Evolutionary conservation across 23 tunicate species (phyloP), one percentile per base, ranked within the genome.

Genomic region (Trididemnum miniatum): DNA sequence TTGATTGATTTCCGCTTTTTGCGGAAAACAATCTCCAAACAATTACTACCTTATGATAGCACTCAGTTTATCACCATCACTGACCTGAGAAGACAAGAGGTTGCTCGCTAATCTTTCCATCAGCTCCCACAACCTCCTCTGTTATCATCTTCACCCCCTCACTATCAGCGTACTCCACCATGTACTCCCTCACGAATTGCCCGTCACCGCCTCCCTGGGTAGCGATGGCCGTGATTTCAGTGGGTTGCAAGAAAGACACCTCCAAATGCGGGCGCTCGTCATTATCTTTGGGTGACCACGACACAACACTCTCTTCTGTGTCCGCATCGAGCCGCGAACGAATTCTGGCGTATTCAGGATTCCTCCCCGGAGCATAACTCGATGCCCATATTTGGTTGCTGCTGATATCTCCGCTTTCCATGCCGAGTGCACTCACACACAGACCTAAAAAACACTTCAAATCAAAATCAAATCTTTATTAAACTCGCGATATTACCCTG

Each of bases 201-300:
- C 94, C 93, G 37, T 93, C 88, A 1, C 44, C 69, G 4, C 90
- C 87, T 28, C 90, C 97, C 72, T 91, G 97, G 20, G 97, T 91
- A 0, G 92, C 67, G 20, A 92, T 37, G 23, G 78, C 92, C 20
- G 97, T 87, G 20, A 92, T 65, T 65, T 92, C 86, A 0, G 86
- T 79, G 18, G 59, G 79, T 12, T 82, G 83, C 18, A 81, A 35
- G 86, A 92, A 92, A 26, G 81, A 62, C 27, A 92, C 86, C 73
- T 87, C 92, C 65, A 92, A 65, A 65, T 83, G 87, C 24, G 90
- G 90, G 1, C 51, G 28, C 0, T 35, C 71, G 34, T 92, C 97
- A 34, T 59, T 36, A 18, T 87, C 89, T 34, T 65, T 81, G 5
- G 97, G 97, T 0, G 97, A 59, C 97, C 97, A 92, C 33, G 95